Evolutionary conservation across 2,113 vertebrate genomes (phyloP), one percentile per base, ranked within the genome.

Genomic region (Smithornis capensis): DNA sequence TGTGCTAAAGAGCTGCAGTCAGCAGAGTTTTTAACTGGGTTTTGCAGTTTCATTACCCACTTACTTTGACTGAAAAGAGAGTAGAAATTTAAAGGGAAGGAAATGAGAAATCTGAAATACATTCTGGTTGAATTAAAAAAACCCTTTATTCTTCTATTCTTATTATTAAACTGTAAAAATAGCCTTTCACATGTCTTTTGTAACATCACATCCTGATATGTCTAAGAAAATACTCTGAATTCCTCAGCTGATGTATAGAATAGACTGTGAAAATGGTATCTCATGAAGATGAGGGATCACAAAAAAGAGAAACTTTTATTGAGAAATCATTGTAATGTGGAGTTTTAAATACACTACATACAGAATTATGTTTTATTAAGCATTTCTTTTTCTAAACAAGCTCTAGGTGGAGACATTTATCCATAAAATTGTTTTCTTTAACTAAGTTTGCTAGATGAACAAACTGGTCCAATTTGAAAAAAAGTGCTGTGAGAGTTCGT

Each of bases 351-450:
- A 53, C 4, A 24, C 4, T 44, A 44, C 62, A 88, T 69, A 38
- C 16, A 28, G 49, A 92, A 45, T 45, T 52, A 38, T 49, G 33
- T 71, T 94, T 92, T 87, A 60, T 25, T 60, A 62, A 85, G 17
- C 16, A 24, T 70, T 85, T 85, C 3, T 29, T 56, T 83, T 44
- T 9, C 71, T 50, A 67, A 87, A 67, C 83, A 90, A 85, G 86
- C 96, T 97, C 93, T 98, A 97, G 96, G 92, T 97, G 95, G 97
- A 97, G 97, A 95, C 89, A 96, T 94, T 97, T 85, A 95, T 96
- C 96, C 94, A 63, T 87, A 92, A 83, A 77, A 96, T 94, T 95
- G 69, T 85, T 93, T 74, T 96, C 9, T 85, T 87, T 50, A 59
- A 92, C 21, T 37, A 88, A 81, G 50, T 74, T 35, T 75, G 5